Evolutionary conservation across 2,113 vertebrate species (phyloP).

Genomic region (Labrus mixtus): DNA sequence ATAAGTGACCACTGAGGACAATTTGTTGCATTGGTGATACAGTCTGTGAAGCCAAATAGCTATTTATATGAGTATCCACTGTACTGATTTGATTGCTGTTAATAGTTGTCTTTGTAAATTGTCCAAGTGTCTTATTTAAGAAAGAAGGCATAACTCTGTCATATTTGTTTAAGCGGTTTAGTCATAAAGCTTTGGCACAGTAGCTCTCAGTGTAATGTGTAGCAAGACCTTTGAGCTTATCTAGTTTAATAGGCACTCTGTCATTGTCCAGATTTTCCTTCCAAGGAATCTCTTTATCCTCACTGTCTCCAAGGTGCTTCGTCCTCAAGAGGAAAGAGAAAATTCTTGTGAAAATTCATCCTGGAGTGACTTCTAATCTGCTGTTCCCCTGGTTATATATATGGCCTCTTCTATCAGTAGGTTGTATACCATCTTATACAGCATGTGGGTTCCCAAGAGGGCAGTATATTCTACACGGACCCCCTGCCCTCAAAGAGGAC

Average conservation of each 20-base stretch:
- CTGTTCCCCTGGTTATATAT: constrained; percentile 32
- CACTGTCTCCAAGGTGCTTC: constrained; percentile 14
- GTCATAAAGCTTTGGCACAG: constrained; percentile 12
- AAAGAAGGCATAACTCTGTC: background rate
- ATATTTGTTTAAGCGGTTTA: constrained; percentile 4
- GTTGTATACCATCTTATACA: constrained; percentile 13
- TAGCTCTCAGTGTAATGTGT: constrained; percentile 17
- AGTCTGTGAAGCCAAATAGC: constrained; percentile 11
- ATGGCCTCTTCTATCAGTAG: constrained; percentile 19
- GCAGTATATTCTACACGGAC: constrained; percentile 59
- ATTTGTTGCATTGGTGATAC: constrained; percentile 30
- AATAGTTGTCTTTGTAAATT: constrained; percentile 21
- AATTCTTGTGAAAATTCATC: constrained; percentile 29
- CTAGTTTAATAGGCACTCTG: constrained; percentile 37
- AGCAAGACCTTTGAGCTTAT: constrained; percentile 28
- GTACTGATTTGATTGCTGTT: constrained; percentile 18
- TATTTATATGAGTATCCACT: background rate
- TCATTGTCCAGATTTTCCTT: constrained; percentile 17
- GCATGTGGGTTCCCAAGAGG: constrained; percentile 37
- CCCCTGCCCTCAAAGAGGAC: constrained; percentile 30
- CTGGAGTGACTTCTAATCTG: constrained; percentile 42
- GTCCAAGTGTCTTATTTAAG: background rate
- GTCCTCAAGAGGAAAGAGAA: constrained; percentile 28
- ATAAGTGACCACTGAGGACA: constrained; percentile 51
- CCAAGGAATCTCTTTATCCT: constrained; percentile 31